Percentiles rank a stretch among this genome's conserved stretches.
These are phyloP conservation scores for Nothocercus julius DNA, from an alignment of 2,113 vertebrate genomes.

Conservation along the genomic window DNA sequence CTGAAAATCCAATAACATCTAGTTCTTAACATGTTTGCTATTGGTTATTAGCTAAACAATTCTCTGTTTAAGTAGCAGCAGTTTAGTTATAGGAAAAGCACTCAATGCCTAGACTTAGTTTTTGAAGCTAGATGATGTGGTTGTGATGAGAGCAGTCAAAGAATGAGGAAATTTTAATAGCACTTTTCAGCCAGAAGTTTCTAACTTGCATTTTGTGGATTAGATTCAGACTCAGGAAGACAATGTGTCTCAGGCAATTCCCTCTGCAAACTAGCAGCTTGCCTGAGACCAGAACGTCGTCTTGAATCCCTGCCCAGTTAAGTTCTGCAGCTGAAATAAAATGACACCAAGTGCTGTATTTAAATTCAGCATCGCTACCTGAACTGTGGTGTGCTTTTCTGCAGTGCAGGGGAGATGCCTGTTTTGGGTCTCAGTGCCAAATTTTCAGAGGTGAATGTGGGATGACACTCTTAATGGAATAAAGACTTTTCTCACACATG, in stretches of 20 bases:
- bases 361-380: fast-evolving
- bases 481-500: background rate
- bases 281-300: background rate
- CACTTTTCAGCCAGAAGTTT: background rate
- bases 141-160: background rate
- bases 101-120: background rate
- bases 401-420: background rate
- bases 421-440: background rate
- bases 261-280: background rate
- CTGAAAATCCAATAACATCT: background rate
- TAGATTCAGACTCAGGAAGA: background rate
- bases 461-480: background rate
- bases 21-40: background rate
- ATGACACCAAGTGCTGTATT: background rate
- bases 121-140: background rate
- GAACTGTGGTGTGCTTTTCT: background rate
- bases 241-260: background rate
- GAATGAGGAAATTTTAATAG: background rate
- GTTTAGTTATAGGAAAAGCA: background rate
- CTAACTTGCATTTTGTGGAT: background rate
- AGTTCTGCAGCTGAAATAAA: background rate
- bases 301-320: background rate
- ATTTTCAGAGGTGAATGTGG: background rate
- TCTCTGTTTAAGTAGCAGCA: background rate
- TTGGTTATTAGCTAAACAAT: background rate